A percentile compares a stretch with the other conserved stretches of the same genome.
Conservation (phyloP, 2,888 invertebrate species). For the Galeruca laticollis region DNA sequence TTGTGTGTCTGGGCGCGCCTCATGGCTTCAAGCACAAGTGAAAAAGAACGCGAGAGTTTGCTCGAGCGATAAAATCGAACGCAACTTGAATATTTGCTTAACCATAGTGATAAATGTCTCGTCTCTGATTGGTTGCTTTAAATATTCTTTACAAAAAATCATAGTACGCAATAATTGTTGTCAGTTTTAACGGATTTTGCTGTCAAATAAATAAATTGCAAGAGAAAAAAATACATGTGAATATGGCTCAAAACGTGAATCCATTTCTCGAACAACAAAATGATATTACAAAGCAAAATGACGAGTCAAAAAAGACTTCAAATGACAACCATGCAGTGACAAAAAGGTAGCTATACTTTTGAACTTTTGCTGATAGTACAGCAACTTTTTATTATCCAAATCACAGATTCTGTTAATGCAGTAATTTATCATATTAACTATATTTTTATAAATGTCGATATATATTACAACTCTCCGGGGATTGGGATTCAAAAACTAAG, state of each 20-base stretch:
- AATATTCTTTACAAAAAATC: slow-evolving; percentile 37
- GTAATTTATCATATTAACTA: background rate
- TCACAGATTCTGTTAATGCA: slow-evolving; percentile 18
- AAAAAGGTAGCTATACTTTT: slow-evolving; percentile 77
- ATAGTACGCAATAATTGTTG: slow-evolving; percentile 41
- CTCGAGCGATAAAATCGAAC: too few species aligned
- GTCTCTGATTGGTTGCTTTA: slow-evolving; percentile 47
- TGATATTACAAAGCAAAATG: slow-evolving; percentile 81
- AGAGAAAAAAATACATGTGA: slow-evolving; percentile 35
- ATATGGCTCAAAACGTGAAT: slow-evolving; percentile 91
- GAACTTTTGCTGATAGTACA: background rate
- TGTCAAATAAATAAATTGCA: slow-evolving; percentile 49
- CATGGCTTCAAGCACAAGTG: too few species aligned
- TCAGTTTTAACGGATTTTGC: slow-evolving; percentile 50
- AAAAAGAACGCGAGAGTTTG: too few species aligned
- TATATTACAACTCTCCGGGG: background rate
- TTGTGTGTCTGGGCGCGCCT: too few species aligned
- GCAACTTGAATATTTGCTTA: too few species aligned
- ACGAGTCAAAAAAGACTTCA: slow-evolving; percentile 78
- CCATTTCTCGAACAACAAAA: slow-evolving; percentile 82
- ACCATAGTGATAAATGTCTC: too few species aligned
- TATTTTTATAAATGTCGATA: background rate
- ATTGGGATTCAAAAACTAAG: too few species aligned
- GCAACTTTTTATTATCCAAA: background rate
- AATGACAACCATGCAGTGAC: slow-evolving; percentile 90